Base-by-base conservation (phyloP, 2,113 vertebrate genomes). In the Baryphthengus martii region DNA sequence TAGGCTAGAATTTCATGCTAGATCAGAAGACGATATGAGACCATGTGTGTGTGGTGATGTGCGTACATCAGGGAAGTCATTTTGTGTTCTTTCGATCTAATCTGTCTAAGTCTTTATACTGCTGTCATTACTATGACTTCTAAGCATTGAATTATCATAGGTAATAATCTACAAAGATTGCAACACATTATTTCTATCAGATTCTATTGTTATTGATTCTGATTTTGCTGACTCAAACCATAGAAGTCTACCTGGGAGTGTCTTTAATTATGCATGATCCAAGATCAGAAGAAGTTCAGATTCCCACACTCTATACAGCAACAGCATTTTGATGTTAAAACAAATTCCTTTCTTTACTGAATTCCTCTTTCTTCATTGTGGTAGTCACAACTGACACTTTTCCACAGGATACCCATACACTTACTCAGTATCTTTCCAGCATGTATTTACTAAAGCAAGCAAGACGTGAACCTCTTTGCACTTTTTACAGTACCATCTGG, bases 91-190 rank as follows among this genome's bases (percentile, higher is more conserved):
- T 83, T 42, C 26, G 82, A 81, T 93, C 90, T 96, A 78, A 96
- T 94, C 76, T 73, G 47, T 52, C 78, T 83, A 78, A 89, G 49
- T 11, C 19, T 82, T 85, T 81, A 72, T 88, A 65, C n/a, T 93
- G 28, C 47, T 89, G 15, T 53, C 44, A 62, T 81, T 84, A 72
- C 39, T 84, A 11, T 35, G 49, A 58, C 21, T 88, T 72, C 76
- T 68, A 62, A 90, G 68, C 13, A 14, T 63, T 93, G 74, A 18
- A 79, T 91, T 94, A 35, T 74, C 56, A 67, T 52, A 74, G 62
- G 68, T 87, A 93, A 91, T 94, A 90, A 77, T 67, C 79, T 81
- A 61, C 31, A 68, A 86, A 77, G 61, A 73, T 96, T 96, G 67
- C 88, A 95, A 79, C 35, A 58, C 56, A 67, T 14, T 86, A n/a